phyloP scores from a whole-genome alignment of 2,113 vertebrate genomes.

The Aphelocoma coerulescens region DNA sequence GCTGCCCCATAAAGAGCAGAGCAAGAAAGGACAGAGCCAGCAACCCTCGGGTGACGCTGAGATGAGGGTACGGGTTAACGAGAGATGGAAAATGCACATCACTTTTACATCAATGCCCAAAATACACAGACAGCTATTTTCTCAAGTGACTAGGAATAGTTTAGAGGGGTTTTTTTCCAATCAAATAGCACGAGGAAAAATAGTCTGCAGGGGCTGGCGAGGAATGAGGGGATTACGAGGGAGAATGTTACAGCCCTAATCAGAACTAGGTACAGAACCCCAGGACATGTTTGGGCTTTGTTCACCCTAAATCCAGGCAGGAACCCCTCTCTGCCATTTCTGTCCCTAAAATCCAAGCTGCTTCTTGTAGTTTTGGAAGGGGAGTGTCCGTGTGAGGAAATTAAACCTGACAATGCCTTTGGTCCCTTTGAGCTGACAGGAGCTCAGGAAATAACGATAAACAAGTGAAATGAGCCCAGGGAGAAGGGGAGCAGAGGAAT shows the following conservation, averaged over 20 bases:
- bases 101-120: neutral
- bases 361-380: neutral
- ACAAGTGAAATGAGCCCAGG: neutral
- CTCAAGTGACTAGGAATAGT: conserved; percentile 30
- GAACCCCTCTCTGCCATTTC: neutral
- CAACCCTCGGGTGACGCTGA: neutral
- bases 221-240: neutral
- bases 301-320: neutral
- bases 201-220: neutral
- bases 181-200: neutral
- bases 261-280: neutral
- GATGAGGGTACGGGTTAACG: neutral
- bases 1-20: neutral
- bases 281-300: neutral
- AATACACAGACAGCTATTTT: conserved; percentile 10
- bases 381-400: neutral
- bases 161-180: neutral
- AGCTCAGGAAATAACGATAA: neutral
- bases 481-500: neutral
- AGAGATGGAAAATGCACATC: conserved; percentile 9
- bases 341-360: neutral
- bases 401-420: neutral
- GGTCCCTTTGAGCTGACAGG: neutral
- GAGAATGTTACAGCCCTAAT: neutral
- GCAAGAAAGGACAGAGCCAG: neutral